Evolutionary conservation across 2,113 vertebrate genomes (phyloP), one percentile per base, ranked within the genome.

Genomic region (western clawed frog (Xenopus tropicalis)): DNA sequence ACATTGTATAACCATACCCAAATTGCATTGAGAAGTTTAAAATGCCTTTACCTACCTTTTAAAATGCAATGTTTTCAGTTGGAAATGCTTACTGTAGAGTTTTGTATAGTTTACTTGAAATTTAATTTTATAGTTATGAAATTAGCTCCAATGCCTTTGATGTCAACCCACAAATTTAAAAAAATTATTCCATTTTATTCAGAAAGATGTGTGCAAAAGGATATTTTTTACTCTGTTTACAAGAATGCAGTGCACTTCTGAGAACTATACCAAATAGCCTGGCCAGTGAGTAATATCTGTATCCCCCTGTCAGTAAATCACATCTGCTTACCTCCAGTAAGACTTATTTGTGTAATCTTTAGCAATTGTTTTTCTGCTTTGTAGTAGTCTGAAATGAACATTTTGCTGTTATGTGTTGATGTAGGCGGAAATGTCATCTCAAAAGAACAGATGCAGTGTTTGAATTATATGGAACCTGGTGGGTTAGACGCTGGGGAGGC

Each of bases 211-310:
- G 46, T 48, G 10, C 46, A 13, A 48, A 17, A 14, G 4, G 4
- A 48, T 48, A 48, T 48, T 13, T 48, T 13, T 48, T 37, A 37
- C 29, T 1, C 0, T 56, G 19, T 65, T 77, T 0, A 8, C 71
- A 14, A 59, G 43, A 56, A 64, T 43, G 66, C 59, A 0, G 14
- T 58, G 12, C 22, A 19, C 22, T 66, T 77, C 61, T 71, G 23
- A 59, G 74, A 71, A 24, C 10, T 44, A 1, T 3, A 54, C 1
- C 11, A 66, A 70, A 77, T 66, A 51, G 21, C 42, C 7, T 69
- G 17, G 66, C 37, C 78, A 63, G 9, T 75, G 66, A 79, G 59
- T 57, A 78, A 2, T 20, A 14, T 70, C 37, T 71, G 52, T 24
- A 51, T 64, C 21, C 29, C 2, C 6, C 17, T 77, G 37, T 37